Base-by-base conservation (phyloP, 1,140 invertebrate genomes). In the Microplitis mediator region DNA sequence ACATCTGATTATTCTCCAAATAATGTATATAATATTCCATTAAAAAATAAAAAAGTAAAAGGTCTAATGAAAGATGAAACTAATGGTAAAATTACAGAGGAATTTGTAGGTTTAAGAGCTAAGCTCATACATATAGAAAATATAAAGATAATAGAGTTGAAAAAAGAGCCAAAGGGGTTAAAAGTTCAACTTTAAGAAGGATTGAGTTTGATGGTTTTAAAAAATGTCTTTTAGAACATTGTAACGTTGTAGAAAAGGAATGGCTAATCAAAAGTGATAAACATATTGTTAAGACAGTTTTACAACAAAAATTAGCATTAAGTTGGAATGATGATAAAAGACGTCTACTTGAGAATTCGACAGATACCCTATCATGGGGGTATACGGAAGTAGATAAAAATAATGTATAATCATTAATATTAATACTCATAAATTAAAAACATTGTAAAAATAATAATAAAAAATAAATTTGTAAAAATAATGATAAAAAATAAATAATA, bases 41-140 rank as follows among this genome's bases (percentile, higher is more conserved):
- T 39, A 39, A 1, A 39, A 39, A 39, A 39, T 39, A 9, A 39
- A 39, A 39, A 39, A 39, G 8, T 39, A 39, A 2, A 1, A 39
- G 36, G 36, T 39, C 36, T 39, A 2, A 39, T 39, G 36, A 39
- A 39, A 39, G 36, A 23, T 39, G 8, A 11, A 52, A 69, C 39
- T 54, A 54, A 54, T n/a, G 52, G 52, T 54, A 54, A 14, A 54
- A 54, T 54, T 8, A 54, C 4, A 4, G 13, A 1, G 4, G 52
- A 54, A 54, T 54, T 81, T 23, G 54, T 68, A 65, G 61, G 45
- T 71, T 14, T 63, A 58, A 52, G 39, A 56, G 60, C 36, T 8
- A 50, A 50, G 58, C 35, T 62, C 63, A 50, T n/a, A 64, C 14
- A 14, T 34, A 5, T 64, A 50, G 16, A 58, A 62, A 14, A 62